Conservation (phyloP, 2,113 vertebrate species). For the Chlorodrepanis virens region DNA sequence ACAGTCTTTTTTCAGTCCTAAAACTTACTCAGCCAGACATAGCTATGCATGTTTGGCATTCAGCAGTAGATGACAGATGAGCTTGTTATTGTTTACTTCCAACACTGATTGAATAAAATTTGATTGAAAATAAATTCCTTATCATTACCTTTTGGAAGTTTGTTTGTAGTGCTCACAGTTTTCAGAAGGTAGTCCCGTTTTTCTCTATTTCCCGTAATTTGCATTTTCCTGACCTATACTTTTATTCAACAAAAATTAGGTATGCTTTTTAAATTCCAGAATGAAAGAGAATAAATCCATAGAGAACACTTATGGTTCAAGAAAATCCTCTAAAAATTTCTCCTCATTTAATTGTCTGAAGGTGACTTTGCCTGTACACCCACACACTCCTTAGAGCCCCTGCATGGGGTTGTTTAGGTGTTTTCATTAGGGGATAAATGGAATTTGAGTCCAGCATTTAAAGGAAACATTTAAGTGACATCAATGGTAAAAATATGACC, state of each 20-base stretch:
- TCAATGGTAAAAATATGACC: not conserved
- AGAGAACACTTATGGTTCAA: not conserved
- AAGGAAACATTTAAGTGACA: not conserved
- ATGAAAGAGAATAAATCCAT: not conserved
- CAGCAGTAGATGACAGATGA: not conserved
- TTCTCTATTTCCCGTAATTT: not conserved
- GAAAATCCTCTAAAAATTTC: not conserved
- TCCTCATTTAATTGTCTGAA: not conserved
- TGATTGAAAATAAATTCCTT: not conserved
- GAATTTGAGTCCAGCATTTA: not conserved
- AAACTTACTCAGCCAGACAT: not conserved
- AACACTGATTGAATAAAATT: not conserved
- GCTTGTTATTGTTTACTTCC: not conserved
- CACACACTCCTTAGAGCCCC: not conserved
- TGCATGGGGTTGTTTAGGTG: not conserved
- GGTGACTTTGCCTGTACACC: not conserved
- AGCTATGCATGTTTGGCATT: not conserved
- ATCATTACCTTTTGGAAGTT: not conserved
- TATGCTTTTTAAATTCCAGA: not conserved
- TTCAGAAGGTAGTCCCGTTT: not conserved
- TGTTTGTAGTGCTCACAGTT: not conserved
- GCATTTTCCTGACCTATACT: not conserved
- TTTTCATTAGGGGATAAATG: not conserved
- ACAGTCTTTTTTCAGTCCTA: not conserved
- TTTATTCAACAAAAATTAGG: not conserved